A percentile compares a stretch with the other conserved stretches of the same genome.
These are phyloP conservation scores for Setophaga kirtlandii DNA, from an alignment of 2,113 vertebrate species.

Conservation along the genomic window DNA sequence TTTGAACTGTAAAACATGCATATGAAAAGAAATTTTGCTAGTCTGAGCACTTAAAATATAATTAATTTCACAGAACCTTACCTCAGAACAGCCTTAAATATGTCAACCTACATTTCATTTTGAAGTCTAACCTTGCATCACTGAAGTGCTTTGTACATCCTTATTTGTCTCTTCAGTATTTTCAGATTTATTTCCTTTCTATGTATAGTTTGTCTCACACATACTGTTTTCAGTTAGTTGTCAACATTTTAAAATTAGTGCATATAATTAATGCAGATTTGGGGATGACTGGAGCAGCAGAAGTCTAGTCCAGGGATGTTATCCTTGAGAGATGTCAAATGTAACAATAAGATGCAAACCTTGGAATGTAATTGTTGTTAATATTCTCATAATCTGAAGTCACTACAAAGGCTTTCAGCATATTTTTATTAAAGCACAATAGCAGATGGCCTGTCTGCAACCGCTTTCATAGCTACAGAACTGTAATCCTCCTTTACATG, in stretches of 20 bases:
- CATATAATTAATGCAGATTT: not conserved
- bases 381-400: constrained; percentile 8
- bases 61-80: not conserved
- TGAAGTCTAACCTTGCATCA: not conserved
- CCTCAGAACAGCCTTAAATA: not conserved
- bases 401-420: not conserved
- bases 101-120: not conserved
- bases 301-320: not conserved
- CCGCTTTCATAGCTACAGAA: not conserved
- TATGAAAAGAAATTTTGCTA: not conserved
- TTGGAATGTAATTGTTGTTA: not conserved
- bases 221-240: not conserved
- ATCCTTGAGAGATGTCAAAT: not conserved
- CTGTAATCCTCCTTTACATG: not conserved
- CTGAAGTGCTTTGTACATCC: not conserved
- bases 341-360: not conserved
- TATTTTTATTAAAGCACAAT: not conserved
- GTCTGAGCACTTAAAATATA: not conserved
- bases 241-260: not conserved
- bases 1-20: not conserved
- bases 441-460: not conserved
- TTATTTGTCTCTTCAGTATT: not conserved
- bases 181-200: not conserved
- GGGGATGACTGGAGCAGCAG: not conserved
- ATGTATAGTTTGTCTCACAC: not conserved